Evolutionary conservation across 2,797 vertebrate species (phyloP).

Genomic region (Orientallactaga sibirica): DNA sequence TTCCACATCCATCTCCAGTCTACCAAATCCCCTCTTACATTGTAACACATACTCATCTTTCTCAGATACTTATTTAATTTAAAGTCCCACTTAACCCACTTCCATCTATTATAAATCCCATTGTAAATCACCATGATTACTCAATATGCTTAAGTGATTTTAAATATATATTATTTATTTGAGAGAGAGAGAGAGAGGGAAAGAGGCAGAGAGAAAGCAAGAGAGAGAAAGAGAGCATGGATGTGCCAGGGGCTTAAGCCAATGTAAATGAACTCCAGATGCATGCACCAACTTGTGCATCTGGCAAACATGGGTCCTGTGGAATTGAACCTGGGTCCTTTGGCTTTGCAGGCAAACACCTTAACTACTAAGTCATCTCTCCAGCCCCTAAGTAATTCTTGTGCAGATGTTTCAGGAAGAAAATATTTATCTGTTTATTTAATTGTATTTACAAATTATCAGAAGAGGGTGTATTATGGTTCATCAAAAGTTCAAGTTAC

Average conservation of each 20-base stretch:
- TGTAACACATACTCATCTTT: conserved; percentile 7
- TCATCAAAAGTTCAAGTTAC: conserved; percentile 59
- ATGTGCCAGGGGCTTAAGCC: too few species aligned
- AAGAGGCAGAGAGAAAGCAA: too few species aligned
- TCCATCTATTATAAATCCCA: not conserved
- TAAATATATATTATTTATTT: too few species aligned
- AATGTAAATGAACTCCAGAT: too few species aligned
- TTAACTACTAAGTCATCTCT: too few species aligned
- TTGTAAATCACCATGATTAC: conserved; percentile 54
- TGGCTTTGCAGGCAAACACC: too few species aligned
- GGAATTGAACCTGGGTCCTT: too few species aligned
- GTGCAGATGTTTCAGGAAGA: conserved; percentile 63
- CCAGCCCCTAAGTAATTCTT: conserved; percentile 36
- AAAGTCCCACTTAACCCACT: conserved; percentile 24
- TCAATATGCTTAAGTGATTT: conserved; percentile 42
- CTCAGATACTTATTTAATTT: conserved; percentile 12
- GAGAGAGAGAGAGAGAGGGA: too few species aligned
- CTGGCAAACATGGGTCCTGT: too few species aligned
- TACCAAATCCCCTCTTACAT: conserved; percentile 4
- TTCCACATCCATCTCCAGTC: not conserved
- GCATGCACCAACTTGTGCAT: too few species aligned
- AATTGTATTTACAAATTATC: conserved; percentile 75
- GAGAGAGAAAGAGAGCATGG: too few species aligned
- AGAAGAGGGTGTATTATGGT: conserved; percentile 21
- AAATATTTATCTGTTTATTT: conserved; percentile 74